These are phyloP conservation scores for Monarcha castaneiventris DNA, from an alignment of 2,113 vertebrate genomes.

Conservation along the genomic window DNA sequence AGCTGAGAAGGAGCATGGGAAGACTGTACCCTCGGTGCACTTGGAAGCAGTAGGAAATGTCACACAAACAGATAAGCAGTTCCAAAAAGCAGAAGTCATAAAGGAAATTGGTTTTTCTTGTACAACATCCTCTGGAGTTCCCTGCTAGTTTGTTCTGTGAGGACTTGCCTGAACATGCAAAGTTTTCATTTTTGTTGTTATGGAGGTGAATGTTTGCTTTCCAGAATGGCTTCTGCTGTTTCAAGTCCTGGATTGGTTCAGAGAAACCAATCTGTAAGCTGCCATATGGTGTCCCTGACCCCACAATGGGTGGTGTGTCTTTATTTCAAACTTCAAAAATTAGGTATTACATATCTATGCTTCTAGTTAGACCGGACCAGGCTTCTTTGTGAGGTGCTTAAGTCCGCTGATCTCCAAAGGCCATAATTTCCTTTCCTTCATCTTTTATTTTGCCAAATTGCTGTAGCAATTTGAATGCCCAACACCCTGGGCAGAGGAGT, in stretches of 20 bases:
- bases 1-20: neutral
- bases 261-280: neutral
- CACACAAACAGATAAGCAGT: neutral
- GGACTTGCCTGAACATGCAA: neutral
- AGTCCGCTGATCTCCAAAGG: neutral
- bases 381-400: neutral
- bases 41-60: neutral
- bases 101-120: neutral
- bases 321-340: neutral
- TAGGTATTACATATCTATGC: neutral
- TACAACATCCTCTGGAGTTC: neutral
- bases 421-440: neutral
- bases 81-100: neutral
- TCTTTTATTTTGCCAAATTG: neutral
- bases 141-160: neutral
- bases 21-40: rapidly evolving
- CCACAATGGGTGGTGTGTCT: neutral
- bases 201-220: neutral
- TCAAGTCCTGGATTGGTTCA: neutral
- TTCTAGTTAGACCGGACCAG: neutral
- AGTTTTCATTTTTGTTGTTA: neutral
- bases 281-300: neutral
- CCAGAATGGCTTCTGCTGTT: neutral
- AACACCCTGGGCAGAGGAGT: neutral
- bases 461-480: neutral